Evolutionary conservation across 1,140 invertebrate species (phyloP).

Genomic region (Trialeurodes vaporariorum): DNA sequence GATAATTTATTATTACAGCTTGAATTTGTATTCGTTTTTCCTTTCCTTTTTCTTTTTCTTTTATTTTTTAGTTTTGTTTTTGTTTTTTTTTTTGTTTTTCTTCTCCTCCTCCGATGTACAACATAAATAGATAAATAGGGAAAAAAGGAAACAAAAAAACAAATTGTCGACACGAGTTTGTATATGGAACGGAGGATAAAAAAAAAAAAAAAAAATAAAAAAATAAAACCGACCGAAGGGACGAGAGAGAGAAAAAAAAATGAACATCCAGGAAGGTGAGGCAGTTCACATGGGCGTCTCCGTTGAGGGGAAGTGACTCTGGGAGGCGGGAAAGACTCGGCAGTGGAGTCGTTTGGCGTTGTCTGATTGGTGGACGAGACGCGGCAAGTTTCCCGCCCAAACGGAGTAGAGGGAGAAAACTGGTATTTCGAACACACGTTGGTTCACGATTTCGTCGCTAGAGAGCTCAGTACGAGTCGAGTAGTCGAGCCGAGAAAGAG

Average conservation of each 20-base stretch:
- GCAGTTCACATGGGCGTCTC: not conserved
- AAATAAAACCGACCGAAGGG: no score
- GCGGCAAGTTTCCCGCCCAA: not conserved
- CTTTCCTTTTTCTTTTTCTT: no score
- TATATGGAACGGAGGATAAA: slow-evolving; percentile 4
- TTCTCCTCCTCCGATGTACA: not conserved
- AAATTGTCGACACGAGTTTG: not conserved
- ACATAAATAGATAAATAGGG: not conserved
- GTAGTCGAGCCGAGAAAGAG: slow-evolving; percentile 2
- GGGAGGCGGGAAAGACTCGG: no score
- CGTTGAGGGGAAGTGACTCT: not conserved
- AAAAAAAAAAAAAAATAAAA: no score
- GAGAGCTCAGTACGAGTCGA: slow-evolving; percentile 27
- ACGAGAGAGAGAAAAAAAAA: not conserved
- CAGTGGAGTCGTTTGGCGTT: not conserved
- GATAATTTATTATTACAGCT: not conserved
- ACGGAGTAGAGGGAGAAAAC: not conserved
- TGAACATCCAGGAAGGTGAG: not conserved
- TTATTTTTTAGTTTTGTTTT: no score
- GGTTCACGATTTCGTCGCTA: slow-evolving; percentile 33
- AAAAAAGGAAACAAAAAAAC: not conserved
- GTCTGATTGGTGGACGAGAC: slow-evolving; percentile 7
- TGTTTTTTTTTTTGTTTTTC: no score
- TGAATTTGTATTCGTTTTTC: not conserved
- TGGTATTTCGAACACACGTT: slow-evolving; percentile 19